These are phyloP conservation scores for Anaspis maculata DNA, from an alignment of 2,888 invertebrate species.

Conservation along the genomic window DNA sequence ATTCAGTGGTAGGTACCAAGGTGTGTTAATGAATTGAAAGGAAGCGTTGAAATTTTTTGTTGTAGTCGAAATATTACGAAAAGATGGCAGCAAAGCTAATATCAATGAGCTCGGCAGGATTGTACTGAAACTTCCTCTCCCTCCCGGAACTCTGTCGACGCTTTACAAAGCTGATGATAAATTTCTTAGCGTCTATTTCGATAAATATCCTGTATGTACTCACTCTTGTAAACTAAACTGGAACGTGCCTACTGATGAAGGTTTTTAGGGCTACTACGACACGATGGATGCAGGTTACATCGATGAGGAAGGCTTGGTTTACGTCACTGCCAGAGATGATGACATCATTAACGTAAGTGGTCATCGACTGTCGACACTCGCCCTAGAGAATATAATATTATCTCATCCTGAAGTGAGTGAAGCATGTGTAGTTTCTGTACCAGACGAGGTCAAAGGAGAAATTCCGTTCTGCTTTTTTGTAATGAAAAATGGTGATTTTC, in stretches of 20 bases:
- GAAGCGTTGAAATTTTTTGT: constrained; percentile 6
- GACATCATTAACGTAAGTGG: constrained; percentile 95
- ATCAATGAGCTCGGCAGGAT: constrained; percentile 74
- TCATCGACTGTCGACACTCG: constrained; percentile 80
- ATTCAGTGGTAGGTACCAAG: constrained; percentile 61
- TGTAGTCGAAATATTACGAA: constrained; percentile 56
- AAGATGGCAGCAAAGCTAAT: constrained; percentile 61
- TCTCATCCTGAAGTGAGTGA: constrained; percentile 79
- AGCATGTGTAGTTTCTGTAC: constrained; percentile 82
- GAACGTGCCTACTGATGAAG: constrained; percentile 54
- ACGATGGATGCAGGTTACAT: constrained; percentile 91
- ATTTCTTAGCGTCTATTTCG: constrained; percentile 75
- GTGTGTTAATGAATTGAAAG: background rate
- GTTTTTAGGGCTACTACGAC: constrained; percentile 80
- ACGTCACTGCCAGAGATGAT: constrained; percentile 84
- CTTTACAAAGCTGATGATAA: constrained; percentile 73
- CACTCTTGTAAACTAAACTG: no score
- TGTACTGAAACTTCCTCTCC: constrained; percentile 74
- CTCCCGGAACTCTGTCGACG: constrained; percentile 80
- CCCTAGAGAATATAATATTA: constrained; percentile 81
- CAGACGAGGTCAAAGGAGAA: constrained; percentile 83
- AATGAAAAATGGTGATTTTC: constrained; percentile 51
- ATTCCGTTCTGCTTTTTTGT: constrained; percentile 86
- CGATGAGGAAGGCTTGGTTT: constrained; percentile 75
- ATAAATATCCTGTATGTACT: no score